These are phyloP conservation scores for Drosophila prostipennis DNA, from an alignment of 2,888 invertebrate genomes.

Conservation along the genomic window DNA sequence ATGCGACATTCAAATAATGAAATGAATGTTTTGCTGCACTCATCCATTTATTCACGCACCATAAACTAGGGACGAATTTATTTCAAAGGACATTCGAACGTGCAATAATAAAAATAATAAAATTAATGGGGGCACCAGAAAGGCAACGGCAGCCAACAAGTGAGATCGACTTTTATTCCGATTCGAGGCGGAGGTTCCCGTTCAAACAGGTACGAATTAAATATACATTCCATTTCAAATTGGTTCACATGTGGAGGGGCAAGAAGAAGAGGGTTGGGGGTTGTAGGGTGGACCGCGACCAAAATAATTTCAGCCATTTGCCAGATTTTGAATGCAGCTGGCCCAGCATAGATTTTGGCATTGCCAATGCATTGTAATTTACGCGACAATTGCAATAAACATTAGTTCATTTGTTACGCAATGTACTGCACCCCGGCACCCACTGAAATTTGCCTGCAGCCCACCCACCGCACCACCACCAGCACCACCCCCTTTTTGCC, in stretches of 20 bases:
- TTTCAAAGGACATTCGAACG: conserved; percentile 66
- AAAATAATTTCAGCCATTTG: conserved; percentile 73
- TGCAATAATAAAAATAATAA: conserved; percentile 70
- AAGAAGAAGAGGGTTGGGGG: not conserved
- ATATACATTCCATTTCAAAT: conserved; percentile 65
- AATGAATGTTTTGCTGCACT: conserved; percentile 78
- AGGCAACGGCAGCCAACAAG: conserved; percentile 35
- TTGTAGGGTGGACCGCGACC: conserved; percentile 57
- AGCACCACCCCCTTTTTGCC: conserved; percentile 1
- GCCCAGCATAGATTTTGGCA: conserved; percentile 59
- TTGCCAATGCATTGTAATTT: conserved; percentile 52
- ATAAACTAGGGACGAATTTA: conserved; percentile 76
- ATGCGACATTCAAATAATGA: conserved; percentile 56
- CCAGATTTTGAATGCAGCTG: conserved; percentile 65
- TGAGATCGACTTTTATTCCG: conserved; percentile 44
- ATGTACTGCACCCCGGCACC: conserved; percentile 29
- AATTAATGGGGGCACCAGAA: conserved; percentile 62
- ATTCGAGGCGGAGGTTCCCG: conserved; percentile 22
- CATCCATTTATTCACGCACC: conserved; percentile 79
- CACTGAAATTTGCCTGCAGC: conserved; percentile 29
- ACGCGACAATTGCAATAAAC: conserved; percentile 52
- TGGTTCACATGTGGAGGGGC: conserved; percentile 11
- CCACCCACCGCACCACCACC: not conserved
- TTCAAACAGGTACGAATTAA: conserved; percentile 57
- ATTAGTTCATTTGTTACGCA: conserved; percentile 54